These are phyloP conservation scores for Varanus salvator DNA, from an alignment of 2,113 vertebrate species.

Conservation along the genomic window DNA sequence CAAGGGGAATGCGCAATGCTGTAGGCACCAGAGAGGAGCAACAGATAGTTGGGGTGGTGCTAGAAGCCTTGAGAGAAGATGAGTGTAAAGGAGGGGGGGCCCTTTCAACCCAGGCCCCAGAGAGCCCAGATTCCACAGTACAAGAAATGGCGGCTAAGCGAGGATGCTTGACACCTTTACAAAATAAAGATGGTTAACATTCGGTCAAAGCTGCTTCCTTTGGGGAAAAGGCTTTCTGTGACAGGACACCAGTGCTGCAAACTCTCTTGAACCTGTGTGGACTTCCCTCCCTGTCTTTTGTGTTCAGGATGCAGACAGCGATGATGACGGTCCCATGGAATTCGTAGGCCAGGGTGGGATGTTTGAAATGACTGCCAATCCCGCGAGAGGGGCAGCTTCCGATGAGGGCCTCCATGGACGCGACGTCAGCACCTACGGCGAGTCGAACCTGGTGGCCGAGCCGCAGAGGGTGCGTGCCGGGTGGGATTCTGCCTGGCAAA, in stretches of 20 bases:
- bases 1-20: background rate
- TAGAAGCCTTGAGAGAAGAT: background rate
- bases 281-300: background rate
- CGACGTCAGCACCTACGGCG: constrained; percentile 77
- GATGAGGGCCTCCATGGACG: constrained; percentile 17
- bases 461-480: constrained; percentile 84
- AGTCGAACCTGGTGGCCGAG: constrained; percentile 87
- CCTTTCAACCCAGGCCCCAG: background rate
- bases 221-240: background rate
- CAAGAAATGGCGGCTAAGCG: background rate
- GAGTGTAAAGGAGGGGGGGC: background rate
- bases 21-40: background rate
- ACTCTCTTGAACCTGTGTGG: background rate
- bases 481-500: background rate
- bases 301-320: constrained; percentile 83
- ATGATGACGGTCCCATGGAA: constrained; percentile 65
- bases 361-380: constrained; percentile 57
- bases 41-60: background rate
- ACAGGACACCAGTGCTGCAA: too few species aligned
- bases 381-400: constrained; percentile 44
- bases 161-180: too few species aligned
- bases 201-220: background rate
- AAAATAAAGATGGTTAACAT: background rate
- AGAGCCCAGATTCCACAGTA: background rate
- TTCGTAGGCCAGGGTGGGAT: constrained; percentile 69